Percentiles rank a stretch among this genome's conserved stretches.
phyloP scores from a whole-genome alignment of 2,797 vertebrate species.

The Neosilurus mollespiculum region DNA sequence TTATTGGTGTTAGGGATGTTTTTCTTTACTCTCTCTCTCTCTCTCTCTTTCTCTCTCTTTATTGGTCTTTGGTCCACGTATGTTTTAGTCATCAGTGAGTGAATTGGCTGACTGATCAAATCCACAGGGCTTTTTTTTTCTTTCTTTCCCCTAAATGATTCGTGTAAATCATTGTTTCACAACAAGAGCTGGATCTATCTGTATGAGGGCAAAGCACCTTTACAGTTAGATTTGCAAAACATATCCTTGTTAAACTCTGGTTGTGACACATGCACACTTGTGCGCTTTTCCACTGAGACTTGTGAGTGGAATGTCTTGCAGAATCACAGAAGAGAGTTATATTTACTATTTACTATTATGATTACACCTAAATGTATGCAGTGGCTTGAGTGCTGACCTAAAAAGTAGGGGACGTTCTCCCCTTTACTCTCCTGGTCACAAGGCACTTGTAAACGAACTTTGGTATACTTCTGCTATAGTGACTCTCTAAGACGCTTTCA shows the following conservation, averaged over 20 bases:
- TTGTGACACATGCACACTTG: constrained; percentile 45
- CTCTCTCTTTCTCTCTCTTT: constrained; percentile 37
- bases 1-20: constrained; percentile 60
- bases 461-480: background rate
- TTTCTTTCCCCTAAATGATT: constrained; percentile 64
- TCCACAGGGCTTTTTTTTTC: constrained; percentile 69
- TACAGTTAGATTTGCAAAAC: constrained; percentile 55
- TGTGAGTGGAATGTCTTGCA: background rate
- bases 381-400: background rate
- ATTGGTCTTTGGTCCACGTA: constrained; percentile 68
- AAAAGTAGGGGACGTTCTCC: background rate
- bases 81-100: constrained; percentile 73
- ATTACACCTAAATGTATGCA: constrained; percentile 3
- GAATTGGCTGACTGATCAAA: constrained; percentile 64
- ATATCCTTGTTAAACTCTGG: constrained; percentile 26
- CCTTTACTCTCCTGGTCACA: background rate
- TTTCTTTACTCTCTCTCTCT: constrained; percentile 37
- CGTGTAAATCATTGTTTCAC: constrained; percentile 59
- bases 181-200: constrained; percentile 49
- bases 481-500: background rate
- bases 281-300: constrained; percentile 33
- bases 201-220: constrained; percentile 58
- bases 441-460: background rate
- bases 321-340: background rate
- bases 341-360: background rate